Conservation (phyloP, 2,797 vertebrate species). For the Holocentrus rufus region DNA sequence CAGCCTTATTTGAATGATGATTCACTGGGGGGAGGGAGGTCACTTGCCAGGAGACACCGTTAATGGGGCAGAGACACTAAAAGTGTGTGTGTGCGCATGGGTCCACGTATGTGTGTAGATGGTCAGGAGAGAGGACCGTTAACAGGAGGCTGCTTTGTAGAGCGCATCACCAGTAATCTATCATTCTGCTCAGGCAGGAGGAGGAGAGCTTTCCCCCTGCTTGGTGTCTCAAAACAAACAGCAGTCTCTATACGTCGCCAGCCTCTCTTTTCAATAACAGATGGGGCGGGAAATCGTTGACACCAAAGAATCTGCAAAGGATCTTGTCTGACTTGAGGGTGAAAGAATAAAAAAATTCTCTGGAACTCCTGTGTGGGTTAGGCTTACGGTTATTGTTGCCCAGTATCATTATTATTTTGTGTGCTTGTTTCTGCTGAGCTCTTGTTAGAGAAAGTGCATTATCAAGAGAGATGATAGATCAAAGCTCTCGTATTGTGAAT, state of each 20-base stretch:
- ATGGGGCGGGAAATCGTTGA: neutral
- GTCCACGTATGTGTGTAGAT: conserved; percentile 37
- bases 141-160: conserved; percentile 54
- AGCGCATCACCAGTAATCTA: conserved; percentile 67
- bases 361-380: neutral
- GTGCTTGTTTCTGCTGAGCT: neutral
- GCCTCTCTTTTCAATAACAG: neutral
- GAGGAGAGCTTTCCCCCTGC: conserved; percentile 29
- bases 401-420: neutral
- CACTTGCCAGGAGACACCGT: conserved; percentile 61
- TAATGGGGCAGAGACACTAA: conserved; percentile 56
- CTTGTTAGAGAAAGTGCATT: neutral
- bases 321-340: conserved; percentile 4
- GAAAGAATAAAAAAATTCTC: conserved; percentile 1
- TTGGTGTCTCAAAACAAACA: conserved; percentile 35
- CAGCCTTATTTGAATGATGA: conserved; percentile 68
- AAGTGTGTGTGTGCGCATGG: conserved; percentile 21
- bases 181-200: conserved; percentile 59
- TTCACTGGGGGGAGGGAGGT: conserved; percentile 67
- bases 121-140: conserved; percentile 25
- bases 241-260: conserved; percentile 11
- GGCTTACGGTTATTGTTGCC: neutral
- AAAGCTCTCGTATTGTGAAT: no score
- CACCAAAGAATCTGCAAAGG: neutral
- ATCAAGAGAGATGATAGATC: neutral